Evolutionary conservation across 1,140 invertebrate genomes (phyloP), one percentile per base, ranked within the genome.

Genomic region (Magallana gigas): DNA sequence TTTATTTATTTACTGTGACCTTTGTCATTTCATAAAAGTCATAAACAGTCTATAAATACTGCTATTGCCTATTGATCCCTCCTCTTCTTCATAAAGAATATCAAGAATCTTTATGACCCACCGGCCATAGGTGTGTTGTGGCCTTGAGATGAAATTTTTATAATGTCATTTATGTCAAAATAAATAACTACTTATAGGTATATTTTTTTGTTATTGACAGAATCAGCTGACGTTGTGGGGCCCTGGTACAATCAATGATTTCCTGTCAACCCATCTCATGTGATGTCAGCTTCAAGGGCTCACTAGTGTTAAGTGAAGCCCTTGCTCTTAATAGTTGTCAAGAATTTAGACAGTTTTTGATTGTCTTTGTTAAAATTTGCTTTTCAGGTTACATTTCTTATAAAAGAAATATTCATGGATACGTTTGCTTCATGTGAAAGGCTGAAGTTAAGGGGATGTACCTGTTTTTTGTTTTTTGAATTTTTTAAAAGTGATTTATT

Each of bases 181-280:
- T 1, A 48, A 48, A 48, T 4, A 48, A 48, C 36, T 1, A 48
- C 2, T 48, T 4, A 48, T 48, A 4, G 36, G 36, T 48, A 1
- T 84, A 5, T 81, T 68, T 62, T 62, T 57, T 84, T 23, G 57
- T 88, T 56, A 62, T 71, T 85, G 83, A 59, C 87, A 93, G 92
- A 92, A 92, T 85, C 92, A 93, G 87, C 88, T 93, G 84, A 93
- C 91, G 85, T 88, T 90, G 76, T 93, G 93, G 93, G 90, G 91
- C n/a, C 83, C 92, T 48, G 93, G 93, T 8, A 91, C 90, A 80
- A 87, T 90, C 12, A 91, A 92, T 29, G 92, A 93, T 23, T 83
- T 92, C 29, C 62, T 92, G 48, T 87, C 90, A 8, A 8, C n/a
- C 80, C 83, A 83, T 76, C 68, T 76, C 68, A 76, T 76, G 68